These are phyloP conservation scores for Ceyx margarethae DNA, from an alignment of 2,113 vertebrate species.

Conservation along the genomic window DNA sequence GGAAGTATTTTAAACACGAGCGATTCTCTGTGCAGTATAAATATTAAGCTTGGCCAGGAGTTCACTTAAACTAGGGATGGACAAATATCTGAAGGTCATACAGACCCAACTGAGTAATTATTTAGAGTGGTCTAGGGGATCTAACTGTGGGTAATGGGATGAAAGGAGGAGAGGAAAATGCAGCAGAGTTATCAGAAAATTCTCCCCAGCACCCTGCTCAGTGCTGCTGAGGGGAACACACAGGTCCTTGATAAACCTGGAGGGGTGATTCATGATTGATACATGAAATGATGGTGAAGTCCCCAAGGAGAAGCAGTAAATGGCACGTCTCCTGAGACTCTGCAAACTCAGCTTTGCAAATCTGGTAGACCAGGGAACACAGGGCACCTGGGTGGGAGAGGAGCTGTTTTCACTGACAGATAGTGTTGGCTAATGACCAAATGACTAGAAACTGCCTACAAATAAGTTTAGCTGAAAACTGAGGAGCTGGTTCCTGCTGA, in stretches of 20 bases:
- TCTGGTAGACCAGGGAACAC: not conserved
- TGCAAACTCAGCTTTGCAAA: slow-evolving; percentile 21
- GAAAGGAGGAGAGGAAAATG: slow-evolving; percentile 28
- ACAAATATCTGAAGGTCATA: slow-evolving; percentile 54
- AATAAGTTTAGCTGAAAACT: not conserved
- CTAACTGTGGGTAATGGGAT: slow-evolving; percentile 32
- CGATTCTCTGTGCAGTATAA: not conserved
- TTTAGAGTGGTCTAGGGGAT: slow-evolving; percentile 52
- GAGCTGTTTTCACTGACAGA: not conserved
- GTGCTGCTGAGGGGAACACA: not conserved
- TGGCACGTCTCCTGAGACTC: not conserved
- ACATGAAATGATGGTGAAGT: not conserved
- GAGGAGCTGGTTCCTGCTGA: not conserved
- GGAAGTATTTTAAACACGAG: not conserved
- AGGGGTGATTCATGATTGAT: slow-evolving; percentile 19
- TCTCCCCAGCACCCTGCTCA: not conserved
- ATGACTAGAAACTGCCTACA: not conserved
- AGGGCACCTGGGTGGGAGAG: not conserved
- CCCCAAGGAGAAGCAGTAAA: not conserved
- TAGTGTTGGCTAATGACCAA: not conserved
- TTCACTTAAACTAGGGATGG: slow-evolving; percentile 4
- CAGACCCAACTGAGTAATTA: slow-evolving; percentile 30
- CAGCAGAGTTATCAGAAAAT: not conserved
- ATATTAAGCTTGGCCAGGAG: slow-evolving; percentile 8
- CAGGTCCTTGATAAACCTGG: slow-evolving; percentile 23